Conservation (phyloP, 1,140 invertebrate species). For the Bradynema listronoti region DNA sequence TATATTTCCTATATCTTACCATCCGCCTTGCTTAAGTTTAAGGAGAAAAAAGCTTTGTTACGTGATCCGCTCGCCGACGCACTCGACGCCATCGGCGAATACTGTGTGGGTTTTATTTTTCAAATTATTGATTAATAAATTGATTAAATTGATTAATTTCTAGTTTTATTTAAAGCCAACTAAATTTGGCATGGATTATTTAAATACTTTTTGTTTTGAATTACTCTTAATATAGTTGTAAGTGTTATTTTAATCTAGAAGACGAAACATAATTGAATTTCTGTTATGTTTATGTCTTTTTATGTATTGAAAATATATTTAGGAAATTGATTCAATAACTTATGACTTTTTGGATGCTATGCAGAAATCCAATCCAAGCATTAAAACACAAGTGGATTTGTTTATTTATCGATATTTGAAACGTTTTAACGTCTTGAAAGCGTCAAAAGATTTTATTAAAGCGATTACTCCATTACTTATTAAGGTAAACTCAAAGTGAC, state of each 20-base stretch:
- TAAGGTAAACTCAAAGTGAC: constrained; percentile 58
- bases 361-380: constrained; percentile 52
- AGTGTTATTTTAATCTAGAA: no score
- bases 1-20: constrained; percentile 71
- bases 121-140: no score
- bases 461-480: constrained; percentile 15
- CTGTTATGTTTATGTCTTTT: no score
- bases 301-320: constrained; percentile 29
- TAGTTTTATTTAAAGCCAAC: neutral
- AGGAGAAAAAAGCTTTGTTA: constrained; percentile 84
- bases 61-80: constrained; percentile 67
- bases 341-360: constrained; percentile 77
- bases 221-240: no score
- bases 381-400: constrained; percentile 24
- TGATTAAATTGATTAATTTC: neutral
- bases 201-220: no score
- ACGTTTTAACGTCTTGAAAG: constrained; percentile 4
- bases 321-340: constrained; percentile 74
- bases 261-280: no score
- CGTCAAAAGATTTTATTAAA: constrained; percentile 29
- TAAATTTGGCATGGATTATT: no score
- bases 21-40: constrained; percentile 84
- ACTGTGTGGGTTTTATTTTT: no score
- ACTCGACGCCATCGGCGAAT: constrained; percentile 70
- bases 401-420: constrained; percentile 31